These are phyloP conservation scores for Stigmatopora nigra DNA, from an alignment of 2,113 vertebrate genomes.

Conservation along the genomic window DNA sequence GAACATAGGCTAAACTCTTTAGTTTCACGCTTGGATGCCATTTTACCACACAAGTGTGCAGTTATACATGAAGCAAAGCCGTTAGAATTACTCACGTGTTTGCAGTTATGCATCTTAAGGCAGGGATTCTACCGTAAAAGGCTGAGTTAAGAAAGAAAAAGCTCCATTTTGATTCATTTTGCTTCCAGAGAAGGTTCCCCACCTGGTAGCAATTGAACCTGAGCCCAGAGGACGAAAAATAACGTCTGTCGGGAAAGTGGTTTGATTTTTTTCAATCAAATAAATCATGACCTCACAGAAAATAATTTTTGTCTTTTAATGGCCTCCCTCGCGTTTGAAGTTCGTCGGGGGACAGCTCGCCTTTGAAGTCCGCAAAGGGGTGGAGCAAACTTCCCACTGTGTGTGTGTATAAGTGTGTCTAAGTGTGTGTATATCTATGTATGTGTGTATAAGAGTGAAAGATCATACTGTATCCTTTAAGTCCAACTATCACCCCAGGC, in stretches of 20 bases:
- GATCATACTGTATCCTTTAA: slow-evolving; percentile 40
- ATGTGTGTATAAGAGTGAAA: slow-evolving; percentile 2
- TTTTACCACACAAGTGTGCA: background rate
- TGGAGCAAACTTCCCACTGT: slow-evolving; percentile 23
- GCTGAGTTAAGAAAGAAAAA: slow-evolving; percentile 31
- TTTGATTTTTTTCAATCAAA: slow-evolving; percentile 73
- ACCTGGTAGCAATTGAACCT: slow-evolving; percentile 66
- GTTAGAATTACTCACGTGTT: background rate
- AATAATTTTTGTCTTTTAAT: slow-evolving; percentile 70
- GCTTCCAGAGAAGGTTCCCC: slow-evolving; percentile 53
- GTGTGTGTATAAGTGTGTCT: slow-evolving; percentile 27
- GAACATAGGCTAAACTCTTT: too few species aligned
- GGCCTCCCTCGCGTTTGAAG: slow-evolving; percentile 66
- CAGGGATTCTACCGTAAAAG: background rate
- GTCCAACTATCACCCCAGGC: slow-evolving; percentile 10
- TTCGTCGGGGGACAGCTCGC: slow-evolving; percentile 47
- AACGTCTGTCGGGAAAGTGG: slow-evolving; percentile 65
- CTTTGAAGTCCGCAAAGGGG: slow-evolving; percentile 58
- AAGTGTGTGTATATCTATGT: slow-evolving; percentile 20
- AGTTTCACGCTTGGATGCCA: background rate
- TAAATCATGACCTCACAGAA: slow-evolving; percentile 71
- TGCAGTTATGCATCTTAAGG: slow-evolving; percentile 18
- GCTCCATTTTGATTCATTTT: slow-evolving; percentile 16
- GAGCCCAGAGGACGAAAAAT: slow-evolving; percentile 55
- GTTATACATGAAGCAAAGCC: background rate